Conservation (phyloP, 1,140 invertebrate species). For the fruit fly (Drosophila melanogaster) region DNA sequence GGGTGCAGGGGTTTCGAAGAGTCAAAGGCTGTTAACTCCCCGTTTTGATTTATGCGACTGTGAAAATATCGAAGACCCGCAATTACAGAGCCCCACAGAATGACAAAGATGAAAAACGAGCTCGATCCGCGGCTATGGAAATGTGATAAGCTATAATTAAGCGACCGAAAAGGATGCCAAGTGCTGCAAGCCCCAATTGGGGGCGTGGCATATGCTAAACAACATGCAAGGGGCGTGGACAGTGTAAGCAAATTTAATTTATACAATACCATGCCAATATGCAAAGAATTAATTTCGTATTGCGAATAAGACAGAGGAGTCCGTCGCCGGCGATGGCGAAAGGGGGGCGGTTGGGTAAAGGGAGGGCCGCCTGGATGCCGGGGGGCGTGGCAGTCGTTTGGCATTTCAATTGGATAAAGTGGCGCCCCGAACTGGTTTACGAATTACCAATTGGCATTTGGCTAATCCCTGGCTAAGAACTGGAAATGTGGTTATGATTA, state of each 20-base stretch:
- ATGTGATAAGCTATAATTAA: conserved; percentile 84
- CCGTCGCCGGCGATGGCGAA: neutral
- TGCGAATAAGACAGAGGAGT: conserved; percentile 5
- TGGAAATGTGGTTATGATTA: conserved; percentile 21
- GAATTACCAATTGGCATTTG: conserved; percentile 50
- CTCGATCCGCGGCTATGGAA: conserved; percentile 78
- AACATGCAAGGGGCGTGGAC: conserved; percentile 80
- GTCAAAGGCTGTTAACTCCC: conserved; percentile 9
- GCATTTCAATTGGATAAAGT: conserved; percentile 79
- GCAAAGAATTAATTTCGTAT: conserved; percentile 82
- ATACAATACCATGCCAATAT: conserved; percentile 72
- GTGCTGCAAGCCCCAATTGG: conserved; percentile 8
- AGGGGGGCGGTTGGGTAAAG: neutral
- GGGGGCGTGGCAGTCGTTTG: conserved; percentile 61
- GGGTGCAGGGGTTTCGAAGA: neutral
- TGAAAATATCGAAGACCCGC: conserved; percentile 53
- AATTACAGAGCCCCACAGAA: conserved; percentile 36
- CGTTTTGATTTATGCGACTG: conserved; percentile 65
- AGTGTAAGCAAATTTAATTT: conserved; percentile 83
- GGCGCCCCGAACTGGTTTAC: conserved; percentile 70
- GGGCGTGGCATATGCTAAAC: conserved; percentile 83
- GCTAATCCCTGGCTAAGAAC: conserved; percentile 32
- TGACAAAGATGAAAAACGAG: conserved; percentile 82
- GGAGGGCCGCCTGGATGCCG: conserved; percentile 8
- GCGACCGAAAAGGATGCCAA: conserved; percentile 60